These are phyloP conservation scores for Netelia virgata DNA, from an alignment of 2,888 invertebrate species.

Conservation along the genomic window DNA sequence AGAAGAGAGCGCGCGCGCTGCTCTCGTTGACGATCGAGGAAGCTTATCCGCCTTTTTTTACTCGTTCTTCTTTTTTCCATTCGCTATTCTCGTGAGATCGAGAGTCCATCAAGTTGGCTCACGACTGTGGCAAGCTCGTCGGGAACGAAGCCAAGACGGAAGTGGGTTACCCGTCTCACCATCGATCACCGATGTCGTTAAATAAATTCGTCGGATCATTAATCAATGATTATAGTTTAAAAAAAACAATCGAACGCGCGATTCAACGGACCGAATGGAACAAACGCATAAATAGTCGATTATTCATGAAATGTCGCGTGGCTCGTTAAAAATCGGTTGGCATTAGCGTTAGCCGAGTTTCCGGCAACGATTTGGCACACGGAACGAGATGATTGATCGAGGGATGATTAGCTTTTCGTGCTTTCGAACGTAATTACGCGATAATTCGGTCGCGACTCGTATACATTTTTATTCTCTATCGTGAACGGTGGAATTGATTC, in stretches of 20 bases:
- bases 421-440: too few species aligned
- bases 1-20: constrained; percentile 25
- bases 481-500: too few species aligned
- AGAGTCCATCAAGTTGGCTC: constrained; percentile 44
- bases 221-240: neutral
- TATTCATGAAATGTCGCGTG: neutral
- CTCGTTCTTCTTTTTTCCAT: neutral
- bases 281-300: neutral
- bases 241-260: too few species aligned
- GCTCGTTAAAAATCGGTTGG: too few species aligned
- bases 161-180: constrained; percentile 64
- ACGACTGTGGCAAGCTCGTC: constrained; percentile 17
- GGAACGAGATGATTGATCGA: too few species aligned
- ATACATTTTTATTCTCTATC: too few species aligned
- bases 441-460: too few species aligned
- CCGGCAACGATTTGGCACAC: too few species aligned
- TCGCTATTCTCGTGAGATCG: constrained; percentile 50
- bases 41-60: constrained; percentile 42
- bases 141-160: constrained; percentile 65
- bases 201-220: constrained; percentile 48
- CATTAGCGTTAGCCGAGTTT: too few species aligned
- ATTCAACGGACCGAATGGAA: too few species aligned
- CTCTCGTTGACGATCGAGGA: constrained; percentile 60
- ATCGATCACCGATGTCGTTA: constrained; percentile 59
- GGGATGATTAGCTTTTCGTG: too few species aligned